Base-by-base conservation (phyloP, 2,888 invertebrate species). In the Tiliacea citrago region DNA sequence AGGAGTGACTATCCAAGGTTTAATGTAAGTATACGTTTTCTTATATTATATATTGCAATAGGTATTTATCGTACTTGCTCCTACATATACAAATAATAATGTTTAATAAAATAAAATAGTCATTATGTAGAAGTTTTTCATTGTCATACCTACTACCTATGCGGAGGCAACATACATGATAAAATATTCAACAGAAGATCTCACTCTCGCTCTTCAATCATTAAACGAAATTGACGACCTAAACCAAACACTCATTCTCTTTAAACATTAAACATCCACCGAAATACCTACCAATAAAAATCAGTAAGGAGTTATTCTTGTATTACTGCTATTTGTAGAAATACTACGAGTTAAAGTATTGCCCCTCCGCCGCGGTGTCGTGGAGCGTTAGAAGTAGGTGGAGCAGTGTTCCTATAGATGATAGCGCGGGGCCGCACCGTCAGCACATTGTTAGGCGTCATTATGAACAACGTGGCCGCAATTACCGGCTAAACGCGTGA, bases 401-500 rank as follows among this genome's bases (percentile, higher is more conserved):
- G 29, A 35, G 35, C 21, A 29, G 8, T 29, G 24, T 29, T 24
- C 18, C 12, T 29, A 47, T 9, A 47, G 63, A 0, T 13, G 21
- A 47, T 29, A 29, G 47, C 42, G 42, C 39, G 42, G 45, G 24
- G 42, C 53, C 57, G 66, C 49, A 42, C 35, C 35, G 60, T 51
- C 62, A 57, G 77, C 79, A 75, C 45, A 66, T 76, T 53, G 68
- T 60, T 21, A 24, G 73, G 72, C 80, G 79, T 78, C 79, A 82
- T 83, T 83, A 88, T 53, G 71, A 51, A 35, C 73, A 47, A 67
- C 73, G 77, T 80, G 72, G 66, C 68, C 77, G 83, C 86, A 83
- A 84, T 88, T 86, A 89, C 83, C 68, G 73, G 68, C 72, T 73
- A 79, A 77, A 81, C 72, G 86, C 77, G 80, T 73, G 80, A 87